Conservation (phyloP, 2,888 invertebrate species). For the Graphium colonna region DNA sequence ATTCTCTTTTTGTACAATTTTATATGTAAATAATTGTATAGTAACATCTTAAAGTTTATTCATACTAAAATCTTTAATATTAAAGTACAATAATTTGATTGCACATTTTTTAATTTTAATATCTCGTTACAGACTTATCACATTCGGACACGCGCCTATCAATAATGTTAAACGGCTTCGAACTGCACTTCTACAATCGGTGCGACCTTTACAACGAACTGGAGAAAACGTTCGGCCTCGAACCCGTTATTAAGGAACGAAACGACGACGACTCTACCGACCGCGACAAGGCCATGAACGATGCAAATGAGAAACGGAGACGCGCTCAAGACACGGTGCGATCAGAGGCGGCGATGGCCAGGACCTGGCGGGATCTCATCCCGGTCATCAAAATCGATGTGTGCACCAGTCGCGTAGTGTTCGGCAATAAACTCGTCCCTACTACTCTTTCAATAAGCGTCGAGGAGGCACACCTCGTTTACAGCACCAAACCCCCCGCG, state of each 20-base stretch:
- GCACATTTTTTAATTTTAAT: no score
- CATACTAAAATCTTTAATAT: no score
- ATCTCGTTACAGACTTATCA: constrained; percentile 93
- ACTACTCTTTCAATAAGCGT: constrained; percentile 95
- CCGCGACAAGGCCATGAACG: constrained; percentile 81
- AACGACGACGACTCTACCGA: constrained; percentile 77
- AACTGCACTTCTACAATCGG: constrained; percentile 96
- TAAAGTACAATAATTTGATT: no score
- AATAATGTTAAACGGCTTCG: constrained; percentile 95
- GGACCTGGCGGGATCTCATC: constrained; percentile 96
- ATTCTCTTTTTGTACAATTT: background rate
- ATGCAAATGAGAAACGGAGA: constrained; percentile 80
- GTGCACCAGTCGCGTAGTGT: constrained; percentile 93
- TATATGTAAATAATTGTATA: no score
- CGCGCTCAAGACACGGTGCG: constrained; percentile 75
- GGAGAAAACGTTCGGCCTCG: constrained; percentile 93
- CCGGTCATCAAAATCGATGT: constrained; percentile 98
- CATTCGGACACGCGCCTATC: constrained; percentile 96
- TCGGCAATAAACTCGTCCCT: constrained; percentile 96
- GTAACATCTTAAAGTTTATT: no score
- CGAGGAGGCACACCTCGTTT: constrained; percentile 96
- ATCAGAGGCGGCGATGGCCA: constrained; percentile 90
- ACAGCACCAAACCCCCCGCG: constrained; percentile 96
- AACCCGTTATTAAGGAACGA: constrained; percentile 86
- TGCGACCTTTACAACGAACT: constrained; percentile 92